phyloP scores from a whole-genome alignment of 2,797 vertebrate genomes.

The Bryconaethiops microstoma region DNA sequence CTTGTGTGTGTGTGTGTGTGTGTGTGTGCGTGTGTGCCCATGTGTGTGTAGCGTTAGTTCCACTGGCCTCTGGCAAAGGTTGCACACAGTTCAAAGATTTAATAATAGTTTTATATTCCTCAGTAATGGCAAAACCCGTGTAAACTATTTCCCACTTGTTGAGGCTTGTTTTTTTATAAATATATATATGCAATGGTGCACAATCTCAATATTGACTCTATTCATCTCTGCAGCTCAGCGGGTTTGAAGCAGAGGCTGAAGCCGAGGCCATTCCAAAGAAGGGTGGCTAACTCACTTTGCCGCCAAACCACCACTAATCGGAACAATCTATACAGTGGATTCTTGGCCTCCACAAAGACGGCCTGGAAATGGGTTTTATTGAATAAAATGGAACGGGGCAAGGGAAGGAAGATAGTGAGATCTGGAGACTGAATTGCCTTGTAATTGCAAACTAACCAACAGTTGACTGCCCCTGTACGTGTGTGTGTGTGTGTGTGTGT shows the following conservation, averaged over 20 bases:
- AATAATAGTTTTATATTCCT: not conserved
- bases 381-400: constrained; percentile 49
- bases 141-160: not conserved
- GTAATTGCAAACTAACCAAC: constrained; percentile 54
- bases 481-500: not conserved
- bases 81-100: not conserved
- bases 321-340: constrained; percentile 25
- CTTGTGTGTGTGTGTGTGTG: not conserved
- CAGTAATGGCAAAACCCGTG: not conserved
- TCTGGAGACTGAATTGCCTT: constrained; percentile 51
- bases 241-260: constrained; percentile 17
- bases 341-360: constrained; percentile 18
- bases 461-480: constrained; percentile 14
- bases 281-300: constrained; percentile 44
- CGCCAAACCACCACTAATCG: constrained; percentile 30
- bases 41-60: not conserved
- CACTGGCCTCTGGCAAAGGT: not conserved
- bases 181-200: constrained; percentile 1
- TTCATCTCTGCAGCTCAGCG: constrained; percentile 32
- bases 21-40: no score
- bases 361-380: constrained; percentile 51
- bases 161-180: not conserved
- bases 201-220: constrained; percentile 40
- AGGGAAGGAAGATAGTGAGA: constrained; percentile 44
- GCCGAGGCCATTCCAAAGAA: constrained; percentile 17